Base-by-base conservation (phyloP, 2,888 invertebrate genomes). In the Caenorhabditis panamensis region DNA sequence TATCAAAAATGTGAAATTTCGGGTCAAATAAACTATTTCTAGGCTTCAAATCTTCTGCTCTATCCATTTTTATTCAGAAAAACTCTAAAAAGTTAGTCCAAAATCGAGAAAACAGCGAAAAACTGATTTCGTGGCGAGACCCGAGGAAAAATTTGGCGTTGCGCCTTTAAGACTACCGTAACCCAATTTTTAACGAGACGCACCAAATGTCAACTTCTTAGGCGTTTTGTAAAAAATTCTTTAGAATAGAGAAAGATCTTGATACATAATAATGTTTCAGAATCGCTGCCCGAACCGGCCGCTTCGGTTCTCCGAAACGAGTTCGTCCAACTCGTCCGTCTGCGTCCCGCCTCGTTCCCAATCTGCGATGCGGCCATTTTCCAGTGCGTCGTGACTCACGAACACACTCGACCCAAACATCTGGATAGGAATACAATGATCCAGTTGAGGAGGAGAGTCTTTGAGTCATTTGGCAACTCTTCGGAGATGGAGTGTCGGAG, bases 401-500 rank as follows among this genome's bases (percentile, higher is more conserved):
- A 76, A 53, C 71, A 76, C 56, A 61, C 66, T 2, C 47, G 44
- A 0, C 77, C 77, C 20, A 77, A 68, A 44, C 68, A 49, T 59
- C 18, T 82, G 9, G 81, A 82, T 26, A 64, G 61, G 6, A 53
- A 44, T n/a, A 18, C 58, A 9, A 79, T 79, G 78, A 59, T 69
- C 47, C 72, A 72, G 51, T 51, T 76, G 18, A 67, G 82, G 37
- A 64, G 79, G 47, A 63, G 78, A 20, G 69, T 84, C 1, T 84
- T 84, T 63, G 82, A 79, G 6, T 63, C 79, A 6, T 76, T 84
- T 16, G 49, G 72, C 5, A 78, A 73, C n/a, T 81, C 82, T 13
- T 79, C 77, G 4, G 82, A 84, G 47, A 83, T 82, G 82, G 82
- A 73, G 16, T 84, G 84, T 49, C 62, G 82, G 6, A 44, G 68